Percentiles rank a stretch among this genome's conserved stretches.
Evolutionary conservation across 2,888 invertebrate species (phyloP).

Genomic region (Mimachlamys varia): DNA sequence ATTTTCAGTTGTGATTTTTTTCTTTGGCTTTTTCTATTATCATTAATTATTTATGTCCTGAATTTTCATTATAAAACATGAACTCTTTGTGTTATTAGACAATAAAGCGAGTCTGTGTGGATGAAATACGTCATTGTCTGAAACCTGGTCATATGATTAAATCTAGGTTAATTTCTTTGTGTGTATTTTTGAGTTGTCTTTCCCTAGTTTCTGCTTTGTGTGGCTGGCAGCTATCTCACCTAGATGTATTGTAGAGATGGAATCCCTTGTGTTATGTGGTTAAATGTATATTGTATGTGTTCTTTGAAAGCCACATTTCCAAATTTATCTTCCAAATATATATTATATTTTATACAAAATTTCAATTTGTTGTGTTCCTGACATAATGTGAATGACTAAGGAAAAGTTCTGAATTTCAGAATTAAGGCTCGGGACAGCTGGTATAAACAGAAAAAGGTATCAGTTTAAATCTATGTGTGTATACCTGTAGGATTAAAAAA

Average conservation of each 20-base stretch:
- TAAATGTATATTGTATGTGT: no score
- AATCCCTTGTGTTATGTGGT: neutral
- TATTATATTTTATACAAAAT: no score
- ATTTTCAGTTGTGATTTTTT: neutral
- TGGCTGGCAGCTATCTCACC: neutral
- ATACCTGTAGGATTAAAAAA: no score
- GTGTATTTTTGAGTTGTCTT: conserved; percentile 27
- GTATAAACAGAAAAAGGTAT: no score
- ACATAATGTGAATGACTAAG: no score
- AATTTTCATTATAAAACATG: conserved; percentile 9
- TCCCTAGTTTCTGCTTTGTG: neutral
- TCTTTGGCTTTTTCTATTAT: neutral
- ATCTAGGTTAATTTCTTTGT: conserved; percentile 19
- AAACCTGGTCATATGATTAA: conserved; percentile 22
- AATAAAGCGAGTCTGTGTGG: neutral
- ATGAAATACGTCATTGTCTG: neutral
- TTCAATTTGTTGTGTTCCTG: no score
- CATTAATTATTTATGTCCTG: neutral
- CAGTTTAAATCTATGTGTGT: no score
- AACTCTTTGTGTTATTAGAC: neutral
- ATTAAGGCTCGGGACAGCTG: no score
- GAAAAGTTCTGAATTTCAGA: no score
- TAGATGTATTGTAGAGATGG: neutral
- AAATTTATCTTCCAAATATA: no score
- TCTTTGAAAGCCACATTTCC: no score